Evolutionary conservation across 2,113 vertebrate species (phyloP).

Genomic region (Sphaerodactylus townsendi): DNA sequence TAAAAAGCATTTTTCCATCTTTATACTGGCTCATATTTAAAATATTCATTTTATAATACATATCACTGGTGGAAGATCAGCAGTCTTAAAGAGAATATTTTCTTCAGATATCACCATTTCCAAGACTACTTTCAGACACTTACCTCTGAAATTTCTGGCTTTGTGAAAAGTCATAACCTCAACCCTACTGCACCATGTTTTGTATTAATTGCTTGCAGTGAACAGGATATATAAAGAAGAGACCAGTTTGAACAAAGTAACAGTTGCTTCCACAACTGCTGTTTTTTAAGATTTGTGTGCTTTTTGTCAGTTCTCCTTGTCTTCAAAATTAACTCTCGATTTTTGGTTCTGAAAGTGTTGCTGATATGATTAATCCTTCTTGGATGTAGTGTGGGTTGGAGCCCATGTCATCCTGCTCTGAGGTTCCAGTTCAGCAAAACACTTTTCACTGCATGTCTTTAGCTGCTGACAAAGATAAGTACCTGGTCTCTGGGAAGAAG

Average conservation of each 20-base stretch:
- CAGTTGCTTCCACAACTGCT: constrained; percentile 8
- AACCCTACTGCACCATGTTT: neutral
- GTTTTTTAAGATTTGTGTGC: neutral
- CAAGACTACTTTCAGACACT: neutral
- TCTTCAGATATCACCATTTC: constrained; percentile 6
- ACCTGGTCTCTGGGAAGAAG: constrained; percentile 16
- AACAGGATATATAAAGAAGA: constrained; percentile 4
- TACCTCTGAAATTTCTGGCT: constrained; percentile 26
- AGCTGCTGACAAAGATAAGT: constrained; percentile 5
- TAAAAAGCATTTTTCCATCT: neutral
- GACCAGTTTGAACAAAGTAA: neutral
- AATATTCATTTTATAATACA: neutral
- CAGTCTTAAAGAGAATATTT: neutral
- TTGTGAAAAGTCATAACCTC: constrained; percentile 44
- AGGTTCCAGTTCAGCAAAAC: constrained; percentile 9
- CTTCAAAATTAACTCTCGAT: constrained; percentile 1
- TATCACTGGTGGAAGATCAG: constrained; percentile 9
- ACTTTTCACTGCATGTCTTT: constrained; percentile 41
- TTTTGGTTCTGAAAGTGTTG: neutral
- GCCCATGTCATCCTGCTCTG: neutral
- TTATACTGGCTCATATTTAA: neutral
- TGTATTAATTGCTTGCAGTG: constrained; percentile 38
- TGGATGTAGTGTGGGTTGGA: neutral
- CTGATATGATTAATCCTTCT: constrained; percentile 7
- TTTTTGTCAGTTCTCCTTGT: constrained; percentile 1